Conservation (phyloP, 2,797 vertebrate genomes). For the Acanthiza pusilla region DNA sequence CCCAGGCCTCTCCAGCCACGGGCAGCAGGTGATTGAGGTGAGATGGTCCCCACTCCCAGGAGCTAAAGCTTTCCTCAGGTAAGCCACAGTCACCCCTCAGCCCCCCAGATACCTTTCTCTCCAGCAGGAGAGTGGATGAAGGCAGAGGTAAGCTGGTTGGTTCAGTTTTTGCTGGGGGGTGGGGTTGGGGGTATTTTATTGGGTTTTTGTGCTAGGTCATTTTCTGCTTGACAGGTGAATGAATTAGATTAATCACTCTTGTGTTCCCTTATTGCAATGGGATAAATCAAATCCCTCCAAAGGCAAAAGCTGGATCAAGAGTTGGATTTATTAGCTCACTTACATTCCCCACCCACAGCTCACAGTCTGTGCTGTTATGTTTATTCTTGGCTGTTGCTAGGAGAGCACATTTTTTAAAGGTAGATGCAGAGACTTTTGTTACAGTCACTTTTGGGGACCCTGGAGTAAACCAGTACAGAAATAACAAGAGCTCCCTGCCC, state of each 20-base stretch:
- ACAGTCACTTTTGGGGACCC: neutral
- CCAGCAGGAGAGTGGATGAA: neutral
- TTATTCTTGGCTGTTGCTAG: slow-evolving; percentile 46
- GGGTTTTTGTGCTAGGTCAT: neutral
- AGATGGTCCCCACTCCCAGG: neutral
- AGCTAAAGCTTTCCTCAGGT: neutral
- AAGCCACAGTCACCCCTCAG: neutral
- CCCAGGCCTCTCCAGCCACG: neutral
- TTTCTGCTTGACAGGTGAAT: neutral
- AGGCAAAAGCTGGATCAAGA: slow-evolving; percentile 5
- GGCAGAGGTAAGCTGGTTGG: neutral
- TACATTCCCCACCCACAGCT: slow-evolving; percentile 5
- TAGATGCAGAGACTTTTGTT: neutral
- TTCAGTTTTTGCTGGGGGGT: neutral
- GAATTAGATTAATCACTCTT: neutral
- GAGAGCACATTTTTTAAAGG: neutral
- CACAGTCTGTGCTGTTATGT: slow-evolving; percentile 3
- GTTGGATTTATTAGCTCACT: neutral
- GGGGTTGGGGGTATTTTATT: neutral
- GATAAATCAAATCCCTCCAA: slow-evolving; percentile 29
- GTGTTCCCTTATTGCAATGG: neutral
- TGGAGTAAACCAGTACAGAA: neutral
- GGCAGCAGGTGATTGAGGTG: neutral
- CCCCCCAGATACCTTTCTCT: neutral
- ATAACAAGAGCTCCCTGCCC: neutral